Conservation (phyloP, 2,888 invertebrate genomes). For the Dasysyrphus albostriatus region DNA sequence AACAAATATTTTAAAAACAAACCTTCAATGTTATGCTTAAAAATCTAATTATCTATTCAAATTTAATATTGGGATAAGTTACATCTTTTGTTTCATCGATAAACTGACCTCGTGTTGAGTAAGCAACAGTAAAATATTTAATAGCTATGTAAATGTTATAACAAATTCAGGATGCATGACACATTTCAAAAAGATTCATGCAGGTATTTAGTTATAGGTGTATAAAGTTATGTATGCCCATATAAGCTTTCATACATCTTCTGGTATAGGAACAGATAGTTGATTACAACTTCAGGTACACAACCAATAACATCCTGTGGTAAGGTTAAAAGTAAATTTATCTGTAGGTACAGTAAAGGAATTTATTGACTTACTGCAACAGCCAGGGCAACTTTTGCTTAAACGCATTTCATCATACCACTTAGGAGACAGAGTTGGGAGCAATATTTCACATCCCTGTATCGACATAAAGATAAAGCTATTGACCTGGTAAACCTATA, state of each 20-base stretch:
- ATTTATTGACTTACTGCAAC: slow-evolving; percentile 47
- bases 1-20: no score
- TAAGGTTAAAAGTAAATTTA: slow-evolving; percentile 9
- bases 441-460: slow-evolving; percentile 2
- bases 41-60: no score
- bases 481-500: slow-evolving; percentile 46
- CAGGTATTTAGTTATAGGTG: no score
- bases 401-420: slow-evolving; percentile 50
- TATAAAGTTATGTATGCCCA: not conserved
- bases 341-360: slow-evolving; percentile 9
- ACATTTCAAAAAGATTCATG: slow-evolving; percentile 5
- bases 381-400: slow-evolving; percentile 20
- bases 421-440: not conserved
- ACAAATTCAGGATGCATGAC: slow-evolving; percentile 19
- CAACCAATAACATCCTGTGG: slow-evolving; percentile 19
- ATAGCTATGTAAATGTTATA: slow-evolving; percentile 30
- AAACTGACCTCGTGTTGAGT: slow-evolving; percentile 2
- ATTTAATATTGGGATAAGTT: no score
- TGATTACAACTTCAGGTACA: slow-evolving; percentile 24
- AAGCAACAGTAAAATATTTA: slow-evolving; percentile 10
- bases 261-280: slow-evolving; percentile 18
- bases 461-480: slow-evolving; percentile 7
- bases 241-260: slow-evolving; percentile 26
- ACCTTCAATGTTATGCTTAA: no score
- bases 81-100: not conserved